Base-by-base conservation (phyloP, 2,797 vertebrate species). In the Tiaroga cobitis region DNA sequence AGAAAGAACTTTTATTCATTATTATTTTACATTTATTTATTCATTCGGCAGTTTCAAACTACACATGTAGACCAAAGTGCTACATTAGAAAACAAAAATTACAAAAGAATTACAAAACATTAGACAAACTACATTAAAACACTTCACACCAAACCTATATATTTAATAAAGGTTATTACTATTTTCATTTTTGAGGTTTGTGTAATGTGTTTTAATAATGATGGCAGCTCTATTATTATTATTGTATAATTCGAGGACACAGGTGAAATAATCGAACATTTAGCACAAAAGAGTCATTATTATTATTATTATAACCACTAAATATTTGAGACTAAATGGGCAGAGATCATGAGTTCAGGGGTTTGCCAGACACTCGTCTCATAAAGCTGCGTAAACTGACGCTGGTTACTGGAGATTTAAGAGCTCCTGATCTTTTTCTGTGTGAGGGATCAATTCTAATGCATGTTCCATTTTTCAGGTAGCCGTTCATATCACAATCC, bases 391-490 rank as follows among this genome's bases (percentile, higher is more conserved):
- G 56, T n/a, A 26, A 61, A 61, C 10, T 94, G 86, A 92, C 90
- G 84, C 89, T 90, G 90, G 91, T 92, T 88, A 92, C 93, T 91
- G 91, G 91, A 39, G 82, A 49, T 49, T 1, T 29, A 32, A 49
- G 46, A 19, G 26, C 8, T 29, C 7, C 19, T 73, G 54, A 6
- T 43, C 43, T 16, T 32, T 65, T 65, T 65, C 13, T 16, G 26
- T 15, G 11, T 29, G 59, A 29, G 26, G 26, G 61, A 26, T 16
- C 5, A 63, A 29, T 63, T 63, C 61, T 26, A 15, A 32, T 59
- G 21, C 54, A 59, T n/a, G 21, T 24, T 59, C 19, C 9, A 8
- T 54, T 21, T 21, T 54, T 63, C 59, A 26, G n/a, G 59, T 5
- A 26, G 59, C 11, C 16, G 1, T 34, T 67, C 7, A 67, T 67